Evolutionary conservation across 1,140 invertebrate genomes (phyloP).

Genomic region (Drosophila athabasca): DNA sequence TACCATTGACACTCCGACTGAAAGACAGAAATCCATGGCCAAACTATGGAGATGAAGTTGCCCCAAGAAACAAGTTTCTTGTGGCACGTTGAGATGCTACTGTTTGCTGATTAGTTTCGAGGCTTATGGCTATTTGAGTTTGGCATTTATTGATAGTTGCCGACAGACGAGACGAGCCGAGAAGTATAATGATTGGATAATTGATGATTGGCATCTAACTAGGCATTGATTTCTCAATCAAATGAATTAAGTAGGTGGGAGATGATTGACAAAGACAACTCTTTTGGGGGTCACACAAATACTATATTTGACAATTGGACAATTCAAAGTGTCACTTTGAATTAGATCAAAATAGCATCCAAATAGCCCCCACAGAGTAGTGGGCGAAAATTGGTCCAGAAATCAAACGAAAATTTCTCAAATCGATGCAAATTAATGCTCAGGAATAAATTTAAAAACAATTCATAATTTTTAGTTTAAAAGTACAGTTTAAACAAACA

Average conservation of each 20-base stretch:
- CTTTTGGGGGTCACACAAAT: neutral
- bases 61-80: conserved; percentile 57
- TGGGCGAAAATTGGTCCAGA: no score
- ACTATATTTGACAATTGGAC: no score
- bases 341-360: no score
- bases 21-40: conserved; percentile 9
- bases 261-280: conserved; percentile 25
- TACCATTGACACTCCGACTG: conserved; percentile 54
- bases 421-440: no score
- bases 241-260: conserved; percentile 35
- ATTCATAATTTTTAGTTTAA: no score
- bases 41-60: conserved; percentile 9
- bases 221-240: conserved; percentile 45
- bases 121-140: conserved; percentile 64
- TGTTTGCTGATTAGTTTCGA: conserved; percentile 76
- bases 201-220: conserved; percentile 56
- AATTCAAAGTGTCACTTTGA: no score
- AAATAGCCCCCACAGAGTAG: no score
- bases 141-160: conserved; percentile 63
- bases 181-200: conserved; percentile 53
- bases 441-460: no score
- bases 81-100: conserved; percentile 47
- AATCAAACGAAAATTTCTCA: no score
- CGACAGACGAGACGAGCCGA: conserved; percentile 15
- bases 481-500: no score